Conservation (phyloP, 2,113 vertebrate species). For the Zosterops lateralis region DNA sequence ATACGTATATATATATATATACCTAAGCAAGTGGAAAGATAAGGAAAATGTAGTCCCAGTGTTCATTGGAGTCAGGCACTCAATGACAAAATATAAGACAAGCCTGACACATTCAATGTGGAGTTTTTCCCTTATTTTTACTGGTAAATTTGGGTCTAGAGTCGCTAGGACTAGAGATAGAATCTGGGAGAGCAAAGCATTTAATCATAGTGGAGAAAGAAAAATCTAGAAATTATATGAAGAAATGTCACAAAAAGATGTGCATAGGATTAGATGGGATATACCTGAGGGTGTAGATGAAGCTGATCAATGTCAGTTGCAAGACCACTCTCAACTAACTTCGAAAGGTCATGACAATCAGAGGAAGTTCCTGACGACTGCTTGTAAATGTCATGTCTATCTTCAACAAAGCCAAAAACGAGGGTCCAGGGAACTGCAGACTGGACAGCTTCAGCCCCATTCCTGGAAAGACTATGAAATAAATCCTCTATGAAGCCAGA, state of each 20-base stretch:
- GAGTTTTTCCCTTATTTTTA: not conserved
- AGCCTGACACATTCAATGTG: not conserved
- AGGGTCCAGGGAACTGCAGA: not conserved
- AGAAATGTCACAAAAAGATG: not conserved
- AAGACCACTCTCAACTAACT: not conserved
- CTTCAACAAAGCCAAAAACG: not conserved
- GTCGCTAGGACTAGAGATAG: not conserved
- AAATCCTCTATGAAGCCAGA: not conserved
- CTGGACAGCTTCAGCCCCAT: not conserved
- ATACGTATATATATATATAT: too few species aligned
- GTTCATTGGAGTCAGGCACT: not conserved
- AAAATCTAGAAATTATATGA: not conserved
- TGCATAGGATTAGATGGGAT: not conserved
- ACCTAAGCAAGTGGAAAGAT: not conserved
- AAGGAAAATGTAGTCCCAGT: not conserved
- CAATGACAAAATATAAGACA: not conserved
- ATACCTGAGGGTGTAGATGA: not conserved
- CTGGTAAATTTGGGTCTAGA: not conserved
- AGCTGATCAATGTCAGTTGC: not conserved
- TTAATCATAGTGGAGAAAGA: not conserved
- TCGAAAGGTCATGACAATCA: not conserved
- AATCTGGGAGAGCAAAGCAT: not conserved
- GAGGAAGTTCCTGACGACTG: not conserved
- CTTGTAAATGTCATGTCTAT: not conserved
- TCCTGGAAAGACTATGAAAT: not conserved